Conservation (phyloP, 2,113 vertebrate genomes). For the Phylloscopus trochilus region DNA sequence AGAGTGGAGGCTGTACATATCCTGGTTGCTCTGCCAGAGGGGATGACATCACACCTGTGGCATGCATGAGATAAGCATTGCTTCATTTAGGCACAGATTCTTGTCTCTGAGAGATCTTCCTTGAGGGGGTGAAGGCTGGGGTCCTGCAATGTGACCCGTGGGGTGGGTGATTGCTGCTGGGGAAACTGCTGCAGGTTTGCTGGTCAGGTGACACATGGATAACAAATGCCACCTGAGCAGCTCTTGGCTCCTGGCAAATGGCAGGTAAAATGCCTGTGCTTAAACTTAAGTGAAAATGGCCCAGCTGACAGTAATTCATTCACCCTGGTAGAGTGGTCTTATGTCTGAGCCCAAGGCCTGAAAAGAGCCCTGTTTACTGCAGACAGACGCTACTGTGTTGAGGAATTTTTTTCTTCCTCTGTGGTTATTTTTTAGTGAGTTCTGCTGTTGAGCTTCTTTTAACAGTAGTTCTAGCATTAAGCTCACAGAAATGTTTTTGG, state of each 20-base stretch:
- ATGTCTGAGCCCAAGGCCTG: background rate
- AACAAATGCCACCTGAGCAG: background rate
- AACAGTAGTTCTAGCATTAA: background rate
- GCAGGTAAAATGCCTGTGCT: background rate
- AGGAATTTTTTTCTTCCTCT: background rate
- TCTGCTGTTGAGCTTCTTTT: background rate
- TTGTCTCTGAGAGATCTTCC: background rate
- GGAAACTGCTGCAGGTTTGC: background rate
- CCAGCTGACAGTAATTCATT: background rate
- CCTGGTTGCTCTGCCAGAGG: background rate
- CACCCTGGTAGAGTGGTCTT: background rate
- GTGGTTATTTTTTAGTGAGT: background rate
- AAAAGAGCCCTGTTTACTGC: background rate
- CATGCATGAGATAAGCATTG: constrained; percentile 16
- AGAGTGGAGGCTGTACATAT: background rate
- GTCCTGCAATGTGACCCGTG: background rate
- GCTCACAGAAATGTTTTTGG: background rate
- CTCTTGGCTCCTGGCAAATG: background rate
- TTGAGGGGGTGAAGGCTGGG: background rate
- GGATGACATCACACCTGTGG: constrained; percentile 32
- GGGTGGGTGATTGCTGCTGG: background rate
- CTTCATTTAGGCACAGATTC: background rate
- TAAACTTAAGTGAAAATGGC: background rate
- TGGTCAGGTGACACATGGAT: rapidly evolving
- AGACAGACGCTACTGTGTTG: background rate